Percentiles rank a stretch among this genome's conserved stretches.
Conservation (phyloP, 2,113 vertebrate genomes). For the Corvus hawaiiensis region DNA sequence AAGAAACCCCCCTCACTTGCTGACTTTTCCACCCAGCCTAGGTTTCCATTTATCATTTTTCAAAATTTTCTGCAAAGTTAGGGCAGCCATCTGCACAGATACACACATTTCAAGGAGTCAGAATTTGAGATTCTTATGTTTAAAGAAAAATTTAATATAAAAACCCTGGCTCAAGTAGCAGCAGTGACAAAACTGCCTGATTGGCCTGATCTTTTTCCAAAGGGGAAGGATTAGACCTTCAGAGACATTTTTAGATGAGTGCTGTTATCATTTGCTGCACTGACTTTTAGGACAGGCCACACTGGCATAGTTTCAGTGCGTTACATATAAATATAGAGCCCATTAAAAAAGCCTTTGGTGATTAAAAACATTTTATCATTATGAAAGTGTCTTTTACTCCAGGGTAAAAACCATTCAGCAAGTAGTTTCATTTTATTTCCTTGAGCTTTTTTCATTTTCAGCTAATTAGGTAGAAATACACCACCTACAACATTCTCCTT, state of each 20-base stretch:
- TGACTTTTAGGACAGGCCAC: background rate
- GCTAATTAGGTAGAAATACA: conserved; percentile 52
- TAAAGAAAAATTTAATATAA: background rate
- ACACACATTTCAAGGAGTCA: background rate
- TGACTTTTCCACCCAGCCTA: background rate
- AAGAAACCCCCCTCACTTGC: background rate
- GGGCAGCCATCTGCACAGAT: background rate
- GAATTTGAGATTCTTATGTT: background rate
- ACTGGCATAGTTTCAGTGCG: background rate
- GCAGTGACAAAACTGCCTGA: background rate
- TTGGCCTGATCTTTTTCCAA: background rate
- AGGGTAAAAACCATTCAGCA: conserved; percentile 7
- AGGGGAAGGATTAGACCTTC: background rate
- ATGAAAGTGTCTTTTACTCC: conserved; percentile 23
- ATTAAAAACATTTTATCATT: conserved; percentile 42
- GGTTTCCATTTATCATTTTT: background rate
- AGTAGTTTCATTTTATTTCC: conserved; percentile 39
- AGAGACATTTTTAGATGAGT: background rate
- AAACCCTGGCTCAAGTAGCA: background rate
- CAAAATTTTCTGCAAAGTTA: background rate
- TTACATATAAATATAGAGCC: background rate
- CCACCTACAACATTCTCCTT: conserved; percentile 16
- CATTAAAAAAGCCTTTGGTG: conserved; percentile 22
- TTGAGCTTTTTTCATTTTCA: conserved; percentile 43
- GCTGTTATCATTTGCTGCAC: background rate